These are phyloP conservation scores for Temnothorax longispinosus DNA, from an alignment of 1,140 invertebrate species.

Conservation along the genomic window DNA sequence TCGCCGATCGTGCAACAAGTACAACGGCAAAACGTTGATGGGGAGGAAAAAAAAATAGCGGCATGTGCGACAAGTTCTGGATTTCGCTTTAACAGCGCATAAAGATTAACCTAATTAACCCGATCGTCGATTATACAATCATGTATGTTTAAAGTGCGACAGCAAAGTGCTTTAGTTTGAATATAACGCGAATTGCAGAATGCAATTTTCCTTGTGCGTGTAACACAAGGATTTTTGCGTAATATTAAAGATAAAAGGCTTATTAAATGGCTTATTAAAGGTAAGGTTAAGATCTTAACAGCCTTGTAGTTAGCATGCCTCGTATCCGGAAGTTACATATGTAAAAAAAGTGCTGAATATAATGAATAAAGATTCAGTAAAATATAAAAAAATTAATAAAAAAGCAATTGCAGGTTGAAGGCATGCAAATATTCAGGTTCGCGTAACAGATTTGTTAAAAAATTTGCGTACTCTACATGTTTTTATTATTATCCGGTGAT, in stretches of 20 bases:
- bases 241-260: conserved; percentile 22
- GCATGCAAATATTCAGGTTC: neutral
- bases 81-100: conserved; percentile 16
- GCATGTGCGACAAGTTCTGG: neutral
- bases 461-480: neutral
- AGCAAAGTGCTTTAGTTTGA: neutral
- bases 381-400: conserved; percentile 1
- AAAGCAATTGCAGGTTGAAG: neutral
- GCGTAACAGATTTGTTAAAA: neutral
- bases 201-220: neutral
- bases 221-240: neutral
- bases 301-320: conserved; percentile 12
- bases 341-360: neutral
- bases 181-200: neutral
- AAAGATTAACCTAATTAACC: conserved; percentile 42
- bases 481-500: neutral
- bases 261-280: neutral
- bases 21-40: neutral
- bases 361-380: neutral
- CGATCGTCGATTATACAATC: neutral
- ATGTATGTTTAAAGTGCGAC: conserved; percentile 4
- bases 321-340: neutral
- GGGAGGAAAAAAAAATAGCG: neutral
- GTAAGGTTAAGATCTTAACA: conserved; percentile 13
- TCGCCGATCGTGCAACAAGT: conserved; percentile 28